Base-by-base conservation (phyloP, 2,797 vertebrate genomes). In the Fistularia commersonii region DNA sequence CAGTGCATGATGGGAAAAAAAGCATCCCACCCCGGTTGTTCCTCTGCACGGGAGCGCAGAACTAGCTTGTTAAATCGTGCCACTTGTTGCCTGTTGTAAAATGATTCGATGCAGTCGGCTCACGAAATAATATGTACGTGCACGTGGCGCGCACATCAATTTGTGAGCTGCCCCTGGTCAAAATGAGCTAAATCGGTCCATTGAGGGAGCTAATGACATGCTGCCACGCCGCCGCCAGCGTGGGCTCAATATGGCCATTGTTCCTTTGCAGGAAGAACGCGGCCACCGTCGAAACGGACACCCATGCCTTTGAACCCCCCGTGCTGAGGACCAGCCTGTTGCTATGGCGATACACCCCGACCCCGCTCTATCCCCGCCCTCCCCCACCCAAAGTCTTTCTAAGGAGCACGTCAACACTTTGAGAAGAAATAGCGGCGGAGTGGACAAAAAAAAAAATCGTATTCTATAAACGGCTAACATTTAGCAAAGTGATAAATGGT, bases 181-280 rank as follows among this genome's bases (percentile, higher is more conserved):
- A 80, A 82, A 74, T 54, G 75, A 75, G 51, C 74, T 88, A 83
- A 85, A 85, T 87, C 80, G 77, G 72, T 61, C 79, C 73, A 89
- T 79, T 90, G 76, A 87, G 75, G 67, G 64, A 61, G 53, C 66
- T 79, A 82, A 87, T 84, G 78, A 79, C 76, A 74, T 79, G 83
- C 77, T 82, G 77, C 67, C 72, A 67, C 80, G 78, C 67, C 65
- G 79, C 76, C 54, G 70, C 79, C 72, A 69, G 73, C 60, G 85
- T 85, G 80, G 84, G 84, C 80, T 89, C 79, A 90, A 85, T 87
- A 74, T 76, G 77, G 54, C 62, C 82, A 83, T 89, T 90, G 89
- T 89, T 59, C 61, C 48, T 47, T 8, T 57, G 64, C 57, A 64
- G 74, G 54, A 79, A 74, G 85, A 88, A 88, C 87, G 83, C 62